Percentiles rank a stretch among this genome's conserved stretches.
Evolutionary conservation across 2,888 invertebrate genomes (phyloP).

Genomic region (Latrodectus hesperus): DNA sequence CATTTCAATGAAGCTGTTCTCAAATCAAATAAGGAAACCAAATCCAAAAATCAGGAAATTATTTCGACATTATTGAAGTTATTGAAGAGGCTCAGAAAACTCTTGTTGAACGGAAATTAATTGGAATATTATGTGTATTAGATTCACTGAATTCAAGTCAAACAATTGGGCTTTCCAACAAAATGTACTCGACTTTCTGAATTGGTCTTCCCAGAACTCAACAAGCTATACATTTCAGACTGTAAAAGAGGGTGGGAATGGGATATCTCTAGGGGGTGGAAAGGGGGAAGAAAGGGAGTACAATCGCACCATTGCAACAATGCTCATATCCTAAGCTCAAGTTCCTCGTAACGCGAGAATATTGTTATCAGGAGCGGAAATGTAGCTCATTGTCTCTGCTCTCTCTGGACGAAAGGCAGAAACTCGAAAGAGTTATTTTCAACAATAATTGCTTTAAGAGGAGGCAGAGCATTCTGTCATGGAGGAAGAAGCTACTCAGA

Average conservation of each 20-base stretch:
- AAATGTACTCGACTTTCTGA: constrained; percentile 1
- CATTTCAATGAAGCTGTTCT: too few species aligned
- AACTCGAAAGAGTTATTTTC: neutral
- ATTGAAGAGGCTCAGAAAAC: too few species aligned
- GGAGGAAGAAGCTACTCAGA: neutral
- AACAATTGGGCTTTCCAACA: neutral
- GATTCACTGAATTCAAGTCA: neutral
- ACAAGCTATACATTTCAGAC: neutral
- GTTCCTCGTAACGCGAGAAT: neutral
- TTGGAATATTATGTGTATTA: neutral
- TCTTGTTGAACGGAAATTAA: neutral
- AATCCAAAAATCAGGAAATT: too few species aligned
- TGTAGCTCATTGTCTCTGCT: neutral
- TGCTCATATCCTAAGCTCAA: neutral
- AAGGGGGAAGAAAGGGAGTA: neutral
- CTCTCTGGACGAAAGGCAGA: too few species aligned
- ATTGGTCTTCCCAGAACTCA: neutral
- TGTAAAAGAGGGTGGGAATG: neutral
- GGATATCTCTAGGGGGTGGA: neutral
- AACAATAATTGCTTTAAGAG: neutral
- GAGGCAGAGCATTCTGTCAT: neutral
- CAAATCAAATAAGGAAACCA: too few species aligned
- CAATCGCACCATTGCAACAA: constrained; percentile 1
- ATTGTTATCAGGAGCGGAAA: constrained; percentile 12
- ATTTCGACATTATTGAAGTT: too few species aligned